Conservation (phyloP, 2,113 vertebrate species). For the Pseudopipra pipra region DNA sequence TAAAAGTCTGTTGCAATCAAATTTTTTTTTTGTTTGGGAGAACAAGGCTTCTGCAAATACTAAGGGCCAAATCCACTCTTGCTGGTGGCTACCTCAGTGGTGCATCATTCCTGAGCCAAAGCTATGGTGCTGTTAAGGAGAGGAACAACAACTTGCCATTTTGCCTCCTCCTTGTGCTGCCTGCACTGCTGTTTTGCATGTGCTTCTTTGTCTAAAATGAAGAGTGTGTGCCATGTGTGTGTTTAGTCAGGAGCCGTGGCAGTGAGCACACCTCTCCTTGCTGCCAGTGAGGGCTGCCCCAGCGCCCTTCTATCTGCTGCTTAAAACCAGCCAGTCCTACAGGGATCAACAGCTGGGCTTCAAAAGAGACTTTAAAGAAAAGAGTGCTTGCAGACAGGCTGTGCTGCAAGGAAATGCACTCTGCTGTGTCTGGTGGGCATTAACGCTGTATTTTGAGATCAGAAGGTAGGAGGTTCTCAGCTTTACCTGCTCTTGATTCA, state of each 20-base stretch:
- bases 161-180: neutral
- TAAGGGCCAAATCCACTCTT: neutral
- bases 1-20: neutral
- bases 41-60: neutral
- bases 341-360: neutral
- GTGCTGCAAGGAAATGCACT: neutral
- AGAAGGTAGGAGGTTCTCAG: neutral
- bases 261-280: neutral
- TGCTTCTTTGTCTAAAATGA: neutral
- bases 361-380: neutral
- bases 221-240: neutral
- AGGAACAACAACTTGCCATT: neutral
- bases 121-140: neutral
- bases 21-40: neutral
- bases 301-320: fast-evolving
- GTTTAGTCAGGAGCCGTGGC: fast-evolving
- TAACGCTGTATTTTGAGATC: neutral
- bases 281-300: neutral
- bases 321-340: neutral
- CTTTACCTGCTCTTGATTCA: neutral
- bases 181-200: fast-evolving
- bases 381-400: neutral
- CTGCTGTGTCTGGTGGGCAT: neutral
- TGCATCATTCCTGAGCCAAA: neutral
- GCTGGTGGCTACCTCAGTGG: fast-evolving